Evolutionary conservation across 2,113 vertebrate species (phyloP).

Genomic region (Atlantisia rogersi): DNA sequence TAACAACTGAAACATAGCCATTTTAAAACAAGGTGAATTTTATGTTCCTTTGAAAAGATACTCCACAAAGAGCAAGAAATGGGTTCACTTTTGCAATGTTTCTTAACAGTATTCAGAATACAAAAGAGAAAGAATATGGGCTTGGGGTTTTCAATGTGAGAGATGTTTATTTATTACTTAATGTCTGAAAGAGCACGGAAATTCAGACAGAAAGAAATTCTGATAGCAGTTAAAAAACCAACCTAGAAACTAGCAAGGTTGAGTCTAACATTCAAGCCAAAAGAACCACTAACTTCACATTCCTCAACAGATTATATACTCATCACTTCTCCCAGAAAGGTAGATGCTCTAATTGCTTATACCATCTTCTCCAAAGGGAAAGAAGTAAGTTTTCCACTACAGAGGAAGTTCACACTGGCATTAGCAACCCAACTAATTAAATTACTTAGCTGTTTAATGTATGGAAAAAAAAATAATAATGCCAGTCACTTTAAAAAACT

Average conservation of each 20-base stretch:
- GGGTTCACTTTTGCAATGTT: not conserved
- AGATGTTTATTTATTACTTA: not conserved
- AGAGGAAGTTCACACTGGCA: not conserved
- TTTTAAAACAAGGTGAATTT: conserved; percentile 1
- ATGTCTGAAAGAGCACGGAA: not conserved
- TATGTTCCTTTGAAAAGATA: not conserved
- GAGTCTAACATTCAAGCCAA: not conserved
- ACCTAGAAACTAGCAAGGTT: not conserved
- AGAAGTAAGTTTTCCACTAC: not conserved
- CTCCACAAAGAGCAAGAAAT: not conserved
- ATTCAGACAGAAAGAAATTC: not conserved
- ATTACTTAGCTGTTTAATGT: not conserved
- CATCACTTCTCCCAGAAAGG: not conserved
- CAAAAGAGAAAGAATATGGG: not conserved
- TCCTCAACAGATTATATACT: conserved; percentile 26
- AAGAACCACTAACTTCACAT: not conserved
- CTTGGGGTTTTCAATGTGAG: not conserved
- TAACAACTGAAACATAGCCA: not conserved
- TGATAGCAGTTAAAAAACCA: not conserved
- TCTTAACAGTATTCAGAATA: not conserved
- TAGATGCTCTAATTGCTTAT: not conserved
- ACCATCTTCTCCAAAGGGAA: not conserved
- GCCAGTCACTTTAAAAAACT: not conserved
- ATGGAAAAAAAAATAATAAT: not conserved
- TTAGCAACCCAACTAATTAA: not conserved